Evolutionary conservation across 2,888 invertebrate genomes (phyloP).

Genomic region (Glyphotaelius pellucidus): DNA sequence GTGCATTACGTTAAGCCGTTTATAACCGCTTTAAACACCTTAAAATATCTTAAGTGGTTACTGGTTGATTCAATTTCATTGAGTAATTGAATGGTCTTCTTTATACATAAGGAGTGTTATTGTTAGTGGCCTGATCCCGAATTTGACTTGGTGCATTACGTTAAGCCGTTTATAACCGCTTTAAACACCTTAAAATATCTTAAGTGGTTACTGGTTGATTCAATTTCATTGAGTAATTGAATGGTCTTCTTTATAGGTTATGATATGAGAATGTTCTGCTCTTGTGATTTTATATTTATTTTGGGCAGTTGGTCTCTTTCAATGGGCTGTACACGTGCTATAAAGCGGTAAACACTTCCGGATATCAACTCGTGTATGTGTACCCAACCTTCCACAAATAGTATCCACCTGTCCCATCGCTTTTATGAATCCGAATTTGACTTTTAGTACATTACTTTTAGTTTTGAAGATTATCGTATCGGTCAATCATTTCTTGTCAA

Average conservation of each 20-base stretch:
- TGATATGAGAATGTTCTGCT: neutral
- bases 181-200: neutral
- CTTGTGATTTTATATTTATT: neutral
- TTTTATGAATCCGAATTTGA: neutral
- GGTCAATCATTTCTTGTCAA: neutral
- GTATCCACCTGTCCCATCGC: neutral
- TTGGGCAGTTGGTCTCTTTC: neutral
- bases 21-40: conserved; percentile 2
- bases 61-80: neutral
- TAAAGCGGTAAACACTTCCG: neutral
- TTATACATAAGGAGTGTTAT: too few relatives aligned
- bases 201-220: neutral
- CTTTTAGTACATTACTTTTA: neutral
- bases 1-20: neutral
- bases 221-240: neutral
- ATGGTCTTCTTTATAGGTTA: neutral
- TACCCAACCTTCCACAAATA: neutral
- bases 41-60: neutral
- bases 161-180: neutral
- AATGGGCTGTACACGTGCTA: neutral
- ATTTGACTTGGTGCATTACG: neutral
- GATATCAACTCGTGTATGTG: neutral
- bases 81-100: neutral
- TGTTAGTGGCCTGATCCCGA: too few relatives aligned
- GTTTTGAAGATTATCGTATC: neutral